phyloP scores from a whole-genome alignment of 2,888 invertebrate genomes.

The Polymixis lichenea region DNA sequence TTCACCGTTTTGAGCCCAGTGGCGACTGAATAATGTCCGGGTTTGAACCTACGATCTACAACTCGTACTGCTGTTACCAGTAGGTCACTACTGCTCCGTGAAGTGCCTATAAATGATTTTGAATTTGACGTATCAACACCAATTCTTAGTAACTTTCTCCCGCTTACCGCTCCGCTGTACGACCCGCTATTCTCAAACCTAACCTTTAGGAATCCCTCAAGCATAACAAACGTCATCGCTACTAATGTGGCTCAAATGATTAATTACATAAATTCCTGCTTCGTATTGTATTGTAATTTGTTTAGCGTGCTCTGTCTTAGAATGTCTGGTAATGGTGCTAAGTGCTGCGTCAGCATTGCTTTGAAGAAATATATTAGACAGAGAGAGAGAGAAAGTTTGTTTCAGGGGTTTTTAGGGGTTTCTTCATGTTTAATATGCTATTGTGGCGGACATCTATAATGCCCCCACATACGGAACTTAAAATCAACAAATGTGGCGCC shows the following conservation, averaged over 20 bases:
- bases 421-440: background rate
- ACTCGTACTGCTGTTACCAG: no score
- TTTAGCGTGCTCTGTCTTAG: conserved; percentile 26
- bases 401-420: background rate
- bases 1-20: no score
- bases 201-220: background rate
- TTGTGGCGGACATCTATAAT: no score
- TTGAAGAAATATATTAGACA: background rate
- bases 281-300: conserved; percentile 21
- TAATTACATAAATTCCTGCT: conserved; percentile 32
- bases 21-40: no score
- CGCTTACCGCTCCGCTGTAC: background rate
- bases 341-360: conserved; percentile 25
- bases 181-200: background rate
- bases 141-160: background rate
- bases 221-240: conserved; percentile 31
- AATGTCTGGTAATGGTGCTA: conserved; percentile 8
- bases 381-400: background rate
- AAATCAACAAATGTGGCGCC: no score
- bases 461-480: no score
- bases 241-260: conserved; percentile 43
- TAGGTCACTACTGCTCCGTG: no score
- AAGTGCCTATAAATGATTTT: background rate
- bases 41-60: no score
- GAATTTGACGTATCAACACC: background rate